Evolutionary conservation across 2,797 vertebrate species (phyloP).

Genomic region (Phrynocephalus vlangalii): DNA sequence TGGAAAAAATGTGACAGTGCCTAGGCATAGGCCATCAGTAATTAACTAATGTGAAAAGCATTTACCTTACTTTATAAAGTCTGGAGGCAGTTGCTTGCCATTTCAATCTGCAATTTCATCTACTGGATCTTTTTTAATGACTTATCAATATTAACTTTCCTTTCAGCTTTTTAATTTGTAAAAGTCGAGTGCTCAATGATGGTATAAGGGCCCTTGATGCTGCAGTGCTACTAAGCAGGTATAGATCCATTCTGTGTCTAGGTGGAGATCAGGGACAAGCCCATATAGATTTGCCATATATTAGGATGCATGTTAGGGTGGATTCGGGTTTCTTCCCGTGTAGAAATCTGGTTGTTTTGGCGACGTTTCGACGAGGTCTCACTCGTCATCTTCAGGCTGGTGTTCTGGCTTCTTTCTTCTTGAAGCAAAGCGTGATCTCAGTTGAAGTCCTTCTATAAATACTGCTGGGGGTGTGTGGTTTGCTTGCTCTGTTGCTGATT

Average conservation of each 20-base stretch:
- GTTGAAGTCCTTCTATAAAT: too few relatives aligned
- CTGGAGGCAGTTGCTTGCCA: constrained; percentile 13
- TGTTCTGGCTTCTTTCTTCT: too few relatives aligned
- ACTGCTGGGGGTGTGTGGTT: too few relatives aligned
- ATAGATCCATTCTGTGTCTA: neutral
- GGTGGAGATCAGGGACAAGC: neutral
- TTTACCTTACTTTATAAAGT: neutral
- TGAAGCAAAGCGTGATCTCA: too few relatives aligned
- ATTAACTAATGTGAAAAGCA: neutral
- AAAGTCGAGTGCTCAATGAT: neutral
- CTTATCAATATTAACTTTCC: neutral
- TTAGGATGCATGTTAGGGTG: too few relatives aligned
- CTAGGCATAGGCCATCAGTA: constrained; percentile 1
- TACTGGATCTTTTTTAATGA: neutral
- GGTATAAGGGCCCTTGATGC: neutral
- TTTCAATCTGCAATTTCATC: constrained; percentile 3
- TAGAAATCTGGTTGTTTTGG: too few relatives aligned
- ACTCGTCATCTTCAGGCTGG: too few relatives aligned
- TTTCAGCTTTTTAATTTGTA: neutral
- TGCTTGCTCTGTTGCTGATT: too few relatives aligned
- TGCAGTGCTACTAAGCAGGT: neutral
- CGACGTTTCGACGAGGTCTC: too few relatives aligned
- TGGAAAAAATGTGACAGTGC: neutral
- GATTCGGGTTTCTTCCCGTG: too few relatives aligned
- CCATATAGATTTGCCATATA: neutral